Percentiles rank a stretch among this genome's conserved stretches.
phyloP scores from a whole-genome alignment of 2,113 vertebrate genomes.

The Xiphorhynchus elegans region DNA sequence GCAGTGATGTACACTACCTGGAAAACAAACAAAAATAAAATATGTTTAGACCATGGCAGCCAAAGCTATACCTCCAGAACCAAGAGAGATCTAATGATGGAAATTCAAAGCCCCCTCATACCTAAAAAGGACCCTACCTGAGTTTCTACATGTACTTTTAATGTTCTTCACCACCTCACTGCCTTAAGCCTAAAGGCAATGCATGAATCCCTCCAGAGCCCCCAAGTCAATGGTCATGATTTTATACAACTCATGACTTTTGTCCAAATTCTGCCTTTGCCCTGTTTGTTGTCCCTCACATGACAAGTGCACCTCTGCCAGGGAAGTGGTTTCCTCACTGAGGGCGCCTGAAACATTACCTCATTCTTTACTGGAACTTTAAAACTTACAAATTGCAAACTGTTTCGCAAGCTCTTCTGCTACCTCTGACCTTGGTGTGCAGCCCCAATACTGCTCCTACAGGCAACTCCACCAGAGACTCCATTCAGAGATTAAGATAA shows the following conservation, averaged over 20 bases:
- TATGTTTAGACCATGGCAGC: neutral
- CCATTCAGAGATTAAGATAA: neutral
- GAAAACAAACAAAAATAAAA: neutral
- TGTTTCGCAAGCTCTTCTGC: neutral
- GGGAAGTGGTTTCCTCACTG: neutral
- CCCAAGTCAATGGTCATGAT: neutral
- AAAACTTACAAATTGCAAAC: neutral
- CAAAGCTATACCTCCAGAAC: neutral
- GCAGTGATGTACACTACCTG: constrained; percentile 94
- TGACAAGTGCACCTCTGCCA: neutral
- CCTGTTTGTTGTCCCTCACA: neutral
- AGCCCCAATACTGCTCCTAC: neutral
- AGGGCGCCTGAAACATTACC: neutral
- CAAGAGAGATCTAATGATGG: neutral
- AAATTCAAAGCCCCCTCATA: neutral
- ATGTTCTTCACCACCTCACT: neutral
- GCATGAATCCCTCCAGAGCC: neutral
- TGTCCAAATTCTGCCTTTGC: neutral
- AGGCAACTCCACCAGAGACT: neutral
- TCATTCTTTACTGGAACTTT: neutral
- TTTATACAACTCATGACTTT: neutral
- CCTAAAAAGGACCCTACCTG: neutral
- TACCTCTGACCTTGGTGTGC: neutral
- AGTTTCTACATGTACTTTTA: neutral
- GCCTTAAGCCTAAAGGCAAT: neutral